Base-by-base conservation (phyloP, 2,888 invertebrate species). In the Acronicta psi region DNA sequence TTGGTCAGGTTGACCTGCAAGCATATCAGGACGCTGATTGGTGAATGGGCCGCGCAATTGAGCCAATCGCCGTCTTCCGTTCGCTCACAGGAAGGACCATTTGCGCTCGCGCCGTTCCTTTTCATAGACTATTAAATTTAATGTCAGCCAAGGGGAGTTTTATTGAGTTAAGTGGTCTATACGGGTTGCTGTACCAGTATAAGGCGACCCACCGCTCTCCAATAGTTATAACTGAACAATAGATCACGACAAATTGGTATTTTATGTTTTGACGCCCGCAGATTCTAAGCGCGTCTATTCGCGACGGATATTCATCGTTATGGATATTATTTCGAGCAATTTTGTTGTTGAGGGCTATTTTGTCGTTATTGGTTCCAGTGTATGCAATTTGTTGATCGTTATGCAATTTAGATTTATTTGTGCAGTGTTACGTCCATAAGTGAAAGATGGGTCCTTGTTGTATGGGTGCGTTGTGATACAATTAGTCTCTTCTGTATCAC, bases 71-170 rank as follows among this genome's bases (percentile, higher is more conserved):
- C 91, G 88, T 91, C 92, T 93, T 94, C 93, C 93, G 93, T 86
- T 90, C 82, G 75, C 75, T 75, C 80, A 85, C 92, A 92, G 93
- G 93, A 93, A 91, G 87, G 78, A 83, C 83, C 87, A 86, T 90
- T 91, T 91, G 88, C 80, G 83, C 80, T 78, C 80, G 81, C 87
- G 87, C 81, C 83, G 84, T 87, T 91, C 80, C 91, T 89, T 92
- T 93, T 91, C 92, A 93, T 88, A 91, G 88, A 86, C 92, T 88
- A 92, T 92, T 93, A 92, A 92, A 92, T 90, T 91, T 91, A 92
- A 91, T 91, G 88, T 81, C 81, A 81, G 75, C 80, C 87, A 88
- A 92, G 93, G 93, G 93, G 93, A 89, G 75, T 87, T 89, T 93
- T 91, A 94, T 93, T 93, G 91, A 91, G 88, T 92, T 93, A 93